Evolutionary conservation across 2,888 invertebrate species (phyloP).

Genomic region (Byasa hedistus): DNA sequence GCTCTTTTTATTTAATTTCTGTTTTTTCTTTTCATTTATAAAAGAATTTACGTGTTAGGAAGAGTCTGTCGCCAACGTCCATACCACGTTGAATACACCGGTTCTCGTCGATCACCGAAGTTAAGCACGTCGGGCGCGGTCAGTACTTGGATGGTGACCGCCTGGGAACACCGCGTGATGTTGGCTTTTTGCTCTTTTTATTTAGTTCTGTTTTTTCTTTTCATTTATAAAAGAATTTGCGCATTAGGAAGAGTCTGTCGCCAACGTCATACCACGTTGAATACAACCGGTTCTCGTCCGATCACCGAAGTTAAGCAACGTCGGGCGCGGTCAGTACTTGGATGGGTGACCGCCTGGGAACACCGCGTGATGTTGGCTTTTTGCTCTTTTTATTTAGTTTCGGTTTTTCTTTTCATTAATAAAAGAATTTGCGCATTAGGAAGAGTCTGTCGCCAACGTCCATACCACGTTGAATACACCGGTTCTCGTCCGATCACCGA

Average conservation of each 20-base stretch:
- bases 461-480: constrained; percentile 49
- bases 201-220: too few species aligned
- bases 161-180: constrained; percentile 42
- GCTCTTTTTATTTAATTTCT: too few species aligned
- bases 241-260: not conserved
- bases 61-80: constrained; percentile 46
- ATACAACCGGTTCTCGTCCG: constrained; percentile 56
- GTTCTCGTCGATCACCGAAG: too few species aligned
- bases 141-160: constrained; percentile 33
- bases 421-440: too few species aligned
- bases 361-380: constrained; percentile 48
- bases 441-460: constrained; percentile 39
- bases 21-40: too few species aligned
- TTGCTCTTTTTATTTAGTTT: constrained; percentile 12
- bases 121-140: not conserved
- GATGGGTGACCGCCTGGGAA: constrained; percentile 46
- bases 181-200: too few species aligned
- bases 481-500: constrained; percentile 52
- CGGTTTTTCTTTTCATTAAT: too few species aligned
- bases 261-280: constrained; percentile 68
- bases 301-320: constrained; percentile 42
- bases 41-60: too few species aligned
- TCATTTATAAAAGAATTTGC: too few species aligned
- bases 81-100: constrained; percentile 72
- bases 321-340: not conserved